Percentiles rank a stretch among this genome's conserved stretches.
Evolutionary conservation across 2,113 vertebrate genomes (phyloP).

Genomic region (Chamaetylas fuelleborni): DNA sequence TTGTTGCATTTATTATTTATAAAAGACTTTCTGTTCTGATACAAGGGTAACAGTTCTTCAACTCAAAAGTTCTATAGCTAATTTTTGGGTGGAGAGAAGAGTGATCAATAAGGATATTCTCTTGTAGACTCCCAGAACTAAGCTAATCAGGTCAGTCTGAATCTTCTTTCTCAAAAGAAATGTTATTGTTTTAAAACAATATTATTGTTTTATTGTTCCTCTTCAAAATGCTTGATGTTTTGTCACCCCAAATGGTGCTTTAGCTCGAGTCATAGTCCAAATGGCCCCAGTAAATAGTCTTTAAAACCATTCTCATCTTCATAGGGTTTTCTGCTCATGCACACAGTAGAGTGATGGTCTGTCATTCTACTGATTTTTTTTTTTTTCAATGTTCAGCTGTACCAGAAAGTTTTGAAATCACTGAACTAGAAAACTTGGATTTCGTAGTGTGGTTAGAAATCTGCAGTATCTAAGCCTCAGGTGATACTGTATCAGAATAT

Average conservation of each 20-base stretch:
- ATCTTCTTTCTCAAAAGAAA: background rate
- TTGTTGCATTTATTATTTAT: background rate
- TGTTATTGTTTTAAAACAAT: background rate
- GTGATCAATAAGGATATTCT: background rate
- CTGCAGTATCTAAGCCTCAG: background rate
- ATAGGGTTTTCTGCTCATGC: background rate
- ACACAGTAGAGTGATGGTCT: background rate
- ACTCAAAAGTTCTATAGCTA: background rate
- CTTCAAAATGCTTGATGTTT: background rate
- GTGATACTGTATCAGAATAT: background rate
- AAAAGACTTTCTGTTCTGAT: background rate
- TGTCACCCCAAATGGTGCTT: background rate
- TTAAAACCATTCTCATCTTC: background rate
- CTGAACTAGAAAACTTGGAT: background rate
- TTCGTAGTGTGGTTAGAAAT: background rate
- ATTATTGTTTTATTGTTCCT: background rate
- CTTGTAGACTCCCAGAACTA: background rate
- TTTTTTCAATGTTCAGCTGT: background rate
- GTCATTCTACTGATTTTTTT: background rate
- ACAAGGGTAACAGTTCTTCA: background rate
- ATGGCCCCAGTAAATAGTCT: background rate
- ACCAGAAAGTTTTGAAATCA: background rate
- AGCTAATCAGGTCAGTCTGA: background rate
- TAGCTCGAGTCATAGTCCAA: background rate
- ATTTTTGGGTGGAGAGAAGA: background rate